phyloP scores from a whole-genome alignment of 2,113 vertebrate genomes.

The Silurus meridionalis region DNA sequence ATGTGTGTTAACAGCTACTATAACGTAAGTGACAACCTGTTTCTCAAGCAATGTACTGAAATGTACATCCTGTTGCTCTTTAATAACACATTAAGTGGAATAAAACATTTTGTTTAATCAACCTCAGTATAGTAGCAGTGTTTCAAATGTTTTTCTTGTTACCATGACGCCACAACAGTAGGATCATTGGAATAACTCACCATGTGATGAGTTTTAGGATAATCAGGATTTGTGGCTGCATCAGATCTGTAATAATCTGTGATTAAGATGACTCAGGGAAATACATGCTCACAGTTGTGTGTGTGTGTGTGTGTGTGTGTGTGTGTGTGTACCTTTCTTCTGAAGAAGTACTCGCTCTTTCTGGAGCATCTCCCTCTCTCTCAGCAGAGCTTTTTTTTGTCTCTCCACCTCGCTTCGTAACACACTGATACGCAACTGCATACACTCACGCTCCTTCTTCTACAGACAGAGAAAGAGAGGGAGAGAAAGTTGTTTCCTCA shows the following conservation, averaged over 20 bases:
- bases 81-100: neutral
- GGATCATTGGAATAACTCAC: neutral
- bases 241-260: neutral
- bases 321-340: slow-evolving; percentile 77
- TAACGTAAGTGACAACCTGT: no score
- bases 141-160: neutral
- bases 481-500: neutral
- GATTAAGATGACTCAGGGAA: neutral
- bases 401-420: slow-evolving; percentile 89
- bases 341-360: slow-evolving; percentile 80
- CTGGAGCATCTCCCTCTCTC: slow-evolving; percentile 82
- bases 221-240: neutral
- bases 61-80: no score
- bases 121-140: no score
- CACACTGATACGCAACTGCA: slow-evolving; percentile 89
- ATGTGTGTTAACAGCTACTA: no score
- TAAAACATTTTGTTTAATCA: neutral
- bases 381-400: slow-evolving; percentile 85
- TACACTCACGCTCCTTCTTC: slow-evolving; percentile 95
- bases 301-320: slow-evolving; percentile 26
- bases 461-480: slow-evolving; percentile 56
- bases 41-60: no score
- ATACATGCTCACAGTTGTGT: neutral
- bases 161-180: neutral
- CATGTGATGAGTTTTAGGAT: neutral